These are phyloP conservation scores for Hassar affinis DNA, from an alignment of 2,113 vertebrate species.

Conservation along the genomic window DNA sequence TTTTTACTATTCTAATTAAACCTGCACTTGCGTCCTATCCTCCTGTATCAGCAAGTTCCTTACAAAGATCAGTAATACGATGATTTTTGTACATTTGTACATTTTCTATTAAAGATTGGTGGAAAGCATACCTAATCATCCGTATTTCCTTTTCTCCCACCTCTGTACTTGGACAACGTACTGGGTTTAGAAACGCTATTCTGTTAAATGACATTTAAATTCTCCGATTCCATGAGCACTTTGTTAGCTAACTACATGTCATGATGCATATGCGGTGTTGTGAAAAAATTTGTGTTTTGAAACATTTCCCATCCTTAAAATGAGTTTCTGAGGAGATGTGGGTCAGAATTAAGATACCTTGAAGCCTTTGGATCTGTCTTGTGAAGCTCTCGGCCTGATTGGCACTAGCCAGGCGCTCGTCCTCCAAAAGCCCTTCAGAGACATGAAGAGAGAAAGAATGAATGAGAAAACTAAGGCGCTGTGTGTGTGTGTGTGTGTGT, in stretches of 20 bases:
- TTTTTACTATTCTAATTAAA: too few relatives aligned
- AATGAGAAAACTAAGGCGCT: neutral
- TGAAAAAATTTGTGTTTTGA: neutral
- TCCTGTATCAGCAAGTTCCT: too few relatives aligned
- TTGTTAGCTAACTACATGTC: neutral
- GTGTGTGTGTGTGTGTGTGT: too few relatives aligned
- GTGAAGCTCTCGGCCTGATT: constrained; percentile 81
- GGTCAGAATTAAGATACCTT: constrained; percentile 61
- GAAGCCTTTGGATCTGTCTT: constrained; percentile 78
- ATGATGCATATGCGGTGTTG: neutral
- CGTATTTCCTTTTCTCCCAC: too few relatives aligned
- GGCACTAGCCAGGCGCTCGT: constrained; percentile 81
- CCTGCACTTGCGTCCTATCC: too few relatives aligned
- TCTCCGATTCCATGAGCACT: neutral
- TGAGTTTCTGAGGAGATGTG: neutral
- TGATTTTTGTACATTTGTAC: too few relatives aligned
- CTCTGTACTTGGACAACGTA: neutral
- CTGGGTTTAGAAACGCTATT: neutral
- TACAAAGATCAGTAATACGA: too few relatives aligned
- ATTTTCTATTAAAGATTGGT: too few relatives aligned
- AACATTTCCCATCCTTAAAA: neutral
- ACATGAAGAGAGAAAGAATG: neutral
- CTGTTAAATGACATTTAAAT: neutral
- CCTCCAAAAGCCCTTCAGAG: constrained; percentile 79
- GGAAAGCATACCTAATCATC: too few relatives aligned